A percentile compares a stretch with the other conserved stretches of the same genome.
Evolutionary conservation across 2,113 vertebrate genomes (phyloP).

Genomic region (Peromyscus leucopus): DNA sequence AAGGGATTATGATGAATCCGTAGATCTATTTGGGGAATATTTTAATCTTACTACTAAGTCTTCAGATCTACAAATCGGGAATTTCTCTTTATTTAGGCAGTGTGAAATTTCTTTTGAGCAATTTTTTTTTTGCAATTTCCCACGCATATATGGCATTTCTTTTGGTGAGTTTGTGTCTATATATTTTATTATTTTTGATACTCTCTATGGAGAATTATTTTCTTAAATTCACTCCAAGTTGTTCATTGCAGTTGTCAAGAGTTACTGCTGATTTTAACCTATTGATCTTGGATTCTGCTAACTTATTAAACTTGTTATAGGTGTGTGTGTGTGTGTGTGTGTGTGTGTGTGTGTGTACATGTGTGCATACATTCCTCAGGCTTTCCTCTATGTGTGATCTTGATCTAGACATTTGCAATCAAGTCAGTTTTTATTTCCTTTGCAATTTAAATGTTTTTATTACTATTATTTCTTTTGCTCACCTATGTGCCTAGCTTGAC

Average conservation of each 20-base stretch:
- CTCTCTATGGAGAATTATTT: background rate
- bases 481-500: background rate
- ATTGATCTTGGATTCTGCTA: background rate
- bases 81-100: background rate
- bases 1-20: background rate
- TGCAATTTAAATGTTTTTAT: background rate
- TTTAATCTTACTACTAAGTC: slow-evolving; percentile 24
- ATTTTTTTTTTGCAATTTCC: background rate
- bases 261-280: background rate
- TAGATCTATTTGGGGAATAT: background rate
- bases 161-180: background rate
- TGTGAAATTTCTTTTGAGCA: slow-evolving; percentile 43
- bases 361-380: background rate
- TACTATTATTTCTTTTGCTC: slow-evolving; percentile 20
- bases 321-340: too few species aligned
- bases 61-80: background rate
- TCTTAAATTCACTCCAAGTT: slow-evolving; percentile 21
- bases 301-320: background rate
- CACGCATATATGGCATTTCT: background rate
- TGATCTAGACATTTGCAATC: background rate
- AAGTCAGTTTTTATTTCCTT: background rate
- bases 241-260: background rate
- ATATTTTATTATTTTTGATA: slow-evolving; percentile 19
- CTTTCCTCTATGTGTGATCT: background rate
- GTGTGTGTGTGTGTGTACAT: too few species aligned